These are phyloP conservation scores for Regulus satrapa DNA, from an alignment of 2,113 vertebrate species.

Conservation along the genomic window DNA sequence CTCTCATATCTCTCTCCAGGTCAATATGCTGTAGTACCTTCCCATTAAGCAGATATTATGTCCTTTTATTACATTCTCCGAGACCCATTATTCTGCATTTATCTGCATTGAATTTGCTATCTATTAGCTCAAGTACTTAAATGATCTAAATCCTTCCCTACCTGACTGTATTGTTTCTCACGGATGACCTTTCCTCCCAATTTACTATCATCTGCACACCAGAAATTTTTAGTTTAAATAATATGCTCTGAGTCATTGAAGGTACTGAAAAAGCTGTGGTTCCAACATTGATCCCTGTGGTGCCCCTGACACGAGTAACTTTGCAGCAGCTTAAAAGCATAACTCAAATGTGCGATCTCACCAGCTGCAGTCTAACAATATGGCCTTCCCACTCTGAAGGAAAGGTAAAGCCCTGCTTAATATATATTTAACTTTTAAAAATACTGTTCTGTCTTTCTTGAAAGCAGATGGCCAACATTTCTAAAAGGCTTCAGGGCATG, in stretches of 20 bases:
- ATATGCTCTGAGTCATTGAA: conserved; percentile 61
- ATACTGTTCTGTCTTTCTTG: not conserved
- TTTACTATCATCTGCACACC: conserved; percentile 69
- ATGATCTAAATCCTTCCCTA: conserved; percentile 74
- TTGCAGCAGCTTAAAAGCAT: not conserved
- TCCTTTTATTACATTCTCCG: conserved; percentile 75
- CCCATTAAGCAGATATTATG: conserved; percentile 79
- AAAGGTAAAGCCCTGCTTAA: not conserved
- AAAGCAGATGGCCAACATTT: not conserved
- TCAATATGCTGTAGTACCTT: conserved; percentile 75
- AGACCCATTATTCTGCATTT: conserved; percentile 81
- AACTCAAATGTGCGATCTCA: not conserved
- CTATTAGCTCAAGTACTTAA: conserved; percentile 75
- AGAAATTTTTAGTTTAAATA: conserved; percentile 69
- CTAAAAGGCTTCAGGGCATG: not conserved
- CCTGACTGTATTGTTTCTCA: conserved; percentile 74
- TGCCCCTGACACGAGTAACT: conserved; percentile 28
- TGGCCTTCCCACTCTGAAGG: not conserved
- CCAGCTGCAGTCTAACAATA: not conserved
- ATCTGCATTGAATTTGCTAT: conserved; percentile 80
- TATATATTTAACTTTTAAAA: not conserved
- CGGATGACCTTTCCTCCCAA: conserved; percentile 77
- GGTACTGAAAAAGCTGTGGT: conserved; percentile 39
- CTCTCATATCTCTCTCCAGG: conserved; percentile 73
- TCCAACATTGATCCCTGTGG: conserved; percentile 39